Conservation (phyloP, 2,797 vertebrate genomes). For the Scyliorhinus canicula region DNA sequence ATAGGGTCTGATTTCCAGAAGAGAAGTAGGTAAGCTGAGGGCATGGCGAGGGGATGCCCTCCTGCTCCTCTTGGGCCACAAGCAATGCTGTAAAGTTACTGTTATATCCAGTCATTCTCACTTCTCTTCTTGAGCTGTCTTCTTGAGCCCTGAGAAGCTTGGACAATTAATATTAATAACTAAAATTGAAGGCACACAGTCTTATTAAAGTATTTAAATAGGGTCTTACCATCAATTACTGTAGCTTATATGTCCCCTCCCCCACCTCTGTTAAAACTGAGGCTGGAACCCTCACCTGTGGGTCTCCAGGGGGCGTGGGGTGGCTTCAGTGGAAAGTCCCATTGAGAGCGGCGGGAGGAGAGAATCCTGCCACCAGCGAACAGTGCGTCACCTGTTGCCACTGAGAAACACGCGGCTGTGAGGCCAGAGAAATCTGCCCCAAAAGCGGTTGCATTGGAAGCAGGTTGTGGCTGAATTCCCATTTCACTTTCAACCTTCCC, state of each 20-base stretch:
- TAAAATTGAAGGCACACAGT: too few species aligned
- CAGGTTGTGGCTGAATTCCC: neutral
- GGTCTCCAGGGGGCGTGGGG: too few species aligned
- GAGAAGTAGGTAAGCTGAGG: neutral
- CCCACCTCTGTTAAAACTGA: neutral
- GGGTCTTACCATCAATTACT: neutral
- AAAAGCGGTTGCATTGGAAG: neutral
- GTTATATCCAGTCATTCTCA: neutral
- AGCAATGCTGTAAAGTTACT: neutral
- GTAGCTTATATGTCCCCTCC: neutral
- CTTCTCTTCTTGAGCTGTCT: neutral
- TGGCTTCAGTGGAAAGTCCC: too few species aligned
- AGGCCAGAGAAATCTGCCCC: too few species aligned
- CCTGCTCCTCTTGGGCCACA: neutral
- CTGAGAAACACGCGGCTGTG: too few species aligned
- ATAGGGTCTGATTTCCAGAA: neutral
- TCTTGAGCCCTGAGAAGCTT: neutral
- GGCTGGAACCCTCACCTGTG: too few species aligned
- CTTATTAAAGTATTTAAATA: neutral
- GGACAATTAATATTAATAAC: neutral
- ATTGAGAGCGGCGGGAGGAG: too few species aligned
- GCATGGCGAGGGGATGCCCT: neutral
- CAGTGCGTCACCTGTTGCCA: too few species aligned
- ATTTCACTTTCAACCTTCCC: neutral
- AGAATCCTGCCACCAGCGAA: too few species aligned